Conservation (phyloP, 1,140 invertebrate species). For the Aphis craccivora region DNA sequence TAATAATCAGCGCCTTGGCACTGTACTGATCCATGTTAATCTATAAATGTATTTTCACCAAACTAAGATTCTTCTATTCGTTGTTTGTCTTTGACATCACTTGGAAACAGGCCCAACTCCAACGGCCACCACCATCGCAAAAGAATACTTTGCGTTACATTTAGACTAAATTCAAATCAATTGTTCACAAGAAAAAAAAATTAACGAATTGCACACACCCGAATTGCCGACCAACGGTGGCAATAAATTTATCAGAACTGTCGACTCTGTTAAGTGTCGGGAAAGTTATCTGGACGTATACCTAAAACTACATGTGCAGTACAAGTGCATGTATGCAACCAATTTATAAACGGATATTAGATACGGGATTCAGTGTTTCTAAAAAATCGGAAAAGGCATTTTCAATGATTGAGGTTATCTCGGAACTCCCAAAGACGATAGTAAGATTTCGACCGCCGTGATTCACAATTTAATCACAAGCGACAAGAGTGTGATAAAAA, state of each 20-base stretch:
- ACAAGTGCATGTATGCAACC: constrained; percentile 37
- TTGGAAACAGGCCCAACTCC: constrained; percentile 27
- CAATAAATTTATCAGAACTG: constrained; percentile 28
- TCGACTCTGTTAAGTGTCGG: constrained; percentile 8
- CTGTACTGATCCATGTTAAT: constrained; percentile 35
- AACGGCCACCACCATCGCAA: constrained; percentile 27
- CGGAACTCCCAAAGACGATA: constrained; percentile 30
- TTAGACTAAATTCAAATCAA: constrained; percentile 11
- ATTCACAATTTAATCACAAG: background rate
- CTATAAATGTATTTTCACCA: background rate
- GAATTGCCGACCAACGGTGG: background rate
- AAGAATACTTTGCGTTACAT: constrained; percentile 18
- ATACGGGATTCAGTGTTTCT: constrained; percentile 15
- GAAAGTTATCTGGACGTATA: constrained; percentile 22
- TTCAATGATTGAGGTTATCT: constrained; percentile 29
- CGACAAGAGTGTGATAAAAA: background rate
- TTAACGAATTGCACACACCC: background rate
- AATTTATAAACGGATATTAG: constrained; percentile 44
- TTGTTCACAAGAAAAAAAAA: background rate
- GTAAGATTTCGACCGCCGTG: background rate
- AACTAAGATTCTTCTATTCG: background rate
- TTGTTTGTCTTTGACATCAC: background rate
- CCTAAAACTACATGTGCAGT: background rate
- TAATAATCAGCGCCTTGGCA: constrained; percentile 33
- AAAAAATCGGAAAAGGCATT: background rate